These are phyloP conservation scores for Scomberomorus guttatus DNA, from an alignment of 2,797 vertebrate species.

Conservation along the genomic window DNA sequence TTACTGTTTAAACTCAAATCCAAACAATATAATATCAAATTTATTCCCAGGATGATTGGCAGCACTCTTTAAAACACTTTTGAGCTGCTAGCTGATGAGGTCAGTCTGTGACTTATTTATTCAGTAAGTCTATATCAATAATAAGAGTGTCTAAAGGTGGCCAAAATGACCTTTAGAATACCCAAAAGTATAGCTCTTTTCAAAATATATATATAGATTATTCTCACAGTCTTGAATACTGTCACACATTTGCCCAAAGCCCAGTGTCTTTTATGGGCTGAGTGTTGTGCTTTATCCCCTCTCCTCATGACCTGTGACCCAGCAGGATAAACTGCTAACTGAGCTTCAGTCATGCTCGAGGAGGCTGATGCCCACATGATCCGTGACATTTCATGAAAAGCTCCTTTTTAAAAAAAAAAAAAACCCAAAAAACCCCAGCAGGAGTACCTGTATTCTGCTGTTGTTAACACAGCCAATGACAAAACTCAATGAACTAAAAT, in stretches of 20 bases:
- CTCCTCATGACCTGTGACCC: conserved; percentile 79
- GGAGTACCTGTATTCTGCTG: conserved; percentile 9
- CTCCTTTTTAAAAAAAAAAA: conserved; percentile 4
- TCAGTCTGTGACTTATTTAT: background rate
- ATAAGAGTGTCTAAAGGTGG: conserved; percentile 1
- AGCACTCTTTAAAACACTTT: background rate
- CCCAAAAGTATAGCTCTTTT: background rate
- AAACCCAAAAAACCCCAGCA: background rate
- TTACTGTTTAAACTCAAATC: background rate
- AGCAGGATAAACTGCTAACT: conserved; percentile 76
- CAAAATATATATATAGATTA: conserved; percentile 29
- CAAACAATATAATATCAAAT: background rate
- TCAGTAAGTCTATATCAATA: background rate
- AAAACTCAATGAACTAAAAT: background rate
- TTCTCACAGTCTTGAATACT: conserved; percentile 26
- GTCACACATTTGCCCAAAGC: conserved; percentile 52
- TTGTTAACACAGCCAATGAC: background rate
- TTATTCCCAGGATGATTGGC: background rate
- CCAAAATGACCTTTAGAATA: background rate
- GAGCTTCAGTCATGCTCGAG: conserved; percentile 75
- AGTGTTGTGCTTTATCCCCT: conserved; percentile 72
- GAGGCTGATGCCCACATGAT: conserved; percentile 79
- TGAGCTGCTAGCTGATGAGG: background rate
- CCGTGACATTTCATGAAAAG: conserved; percentile 66
- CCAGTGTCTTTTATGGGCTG: conserved; percentile 64